Percentiles rank a stretch among this genome's conserved stretches.
phyloP scores from a whole-genome alignment of 2,797 vertebrate genomes.

The Dermochelys coriacea region DNA sequence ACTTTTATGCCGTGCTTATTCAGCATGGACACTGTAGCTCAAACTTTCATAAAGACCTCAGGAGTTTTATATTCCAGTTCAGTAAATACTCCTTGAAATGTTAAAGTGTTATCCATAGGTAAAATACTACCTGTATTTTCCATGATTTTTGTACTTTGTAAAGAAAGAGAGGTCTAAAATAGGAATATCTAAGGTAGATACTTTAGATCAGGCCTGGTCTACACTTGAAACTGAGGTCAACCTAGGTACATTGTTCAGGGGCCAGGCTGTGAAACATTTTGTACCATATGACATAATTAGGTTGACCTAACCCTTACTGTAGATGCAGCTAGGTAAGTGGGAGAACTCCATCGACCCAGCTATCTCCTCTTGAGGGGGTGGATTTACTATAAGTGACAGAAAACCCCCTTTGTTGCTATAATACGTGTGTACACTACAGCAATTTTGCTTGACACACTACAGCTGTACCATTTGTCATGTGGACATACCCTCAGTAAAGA shows the following conservation, averaged over 20 bases:
- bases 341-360: background rate
- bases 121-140: background rate
- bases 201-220: background rate
- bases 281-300: background rate
- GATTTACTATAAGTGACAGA: background rate
- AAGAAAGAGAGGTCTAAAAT: constrained; percentile 5
- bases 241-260: background rate
- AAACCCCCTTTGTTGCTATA: background rate
- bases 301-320: background rate
- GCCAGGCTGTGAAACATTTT: background rate
- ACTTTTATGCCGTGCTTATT: constrained; percentile 29
- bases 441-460: background rate
- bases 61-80: constrained; percentile 2
- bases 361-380: background rate
- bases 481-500: background rate
- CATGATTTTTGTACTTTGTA: background rate
- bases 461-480: background rate
- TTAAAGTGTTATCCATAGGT: background rate
- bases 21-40: fast-evolving
- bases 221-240: background rate
- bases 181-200: background rate
- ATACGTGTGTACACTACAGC: background rate
- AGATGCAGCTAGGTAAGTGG: background rate
- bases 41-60: background rate
- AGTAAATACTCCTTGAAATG: background rate